Evolutionary conservation across 2,888 invertebrate species (phyloP).

Genomic region (Branchellion lobata): DNA sequence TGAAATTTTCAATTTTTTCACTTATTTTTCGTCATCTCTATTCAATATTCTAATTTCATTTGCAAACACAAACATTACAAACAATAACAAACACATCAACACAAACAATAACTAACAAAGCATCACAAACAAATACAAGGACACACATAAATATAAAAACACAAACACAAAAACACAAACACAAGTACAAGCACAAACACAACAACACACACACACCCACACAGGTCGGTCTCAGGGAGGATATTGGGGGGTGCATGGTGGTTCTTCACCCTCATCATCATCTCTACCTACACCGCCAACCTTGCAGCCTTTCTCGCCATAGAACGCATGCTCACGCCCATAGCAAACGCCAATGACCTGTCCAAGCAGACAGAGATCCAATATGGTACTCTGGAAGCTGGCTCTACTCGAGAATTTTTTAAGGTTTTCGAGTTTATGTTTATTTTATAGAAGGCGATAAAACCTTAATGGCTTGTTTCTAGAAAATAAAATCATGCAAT

Average conservation of each 20-base stretch:
- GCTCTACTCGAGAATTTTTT: slow-evolving; percentile 86
- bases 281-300: slow-evolving; percentile 97
- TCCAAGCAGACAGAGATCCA: slow-evolving; percentile 70
- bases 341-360: slow-evolving; percentile 85
- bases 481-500: no score
- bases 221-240: slow-evolving; percentile 80
- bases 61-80: no score
- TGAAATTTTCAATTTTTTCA: no score
- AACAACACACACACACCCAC: no score
- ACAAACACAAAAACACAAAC: no score
- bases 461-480: background rate
- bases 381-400: slow-evolving; percentile 71
- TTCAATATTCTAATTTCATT: no score
- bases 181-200: no score
- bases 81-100: no score
- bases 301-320: slow-evolving; percentile 89
- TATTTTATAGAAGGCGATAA: background rate
- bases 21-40: no score
- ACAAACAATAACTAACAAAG: no score
- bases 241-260: slow-evolving; percentile 99
- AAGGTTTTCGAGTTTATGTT: slow-evolving; percentile 63
- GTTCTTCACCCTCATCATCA: slow-evolving; percentile 96
- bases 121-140: no score
- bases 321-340: slow-evolving; percentile 91
- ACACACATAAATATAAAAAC: no score